A percentile compares a stretch with the other conserved stretches of the same genome.
Conservation (phyloP, 1,140 invertebrate species). For the Leptoteleia sp. region DNA sequence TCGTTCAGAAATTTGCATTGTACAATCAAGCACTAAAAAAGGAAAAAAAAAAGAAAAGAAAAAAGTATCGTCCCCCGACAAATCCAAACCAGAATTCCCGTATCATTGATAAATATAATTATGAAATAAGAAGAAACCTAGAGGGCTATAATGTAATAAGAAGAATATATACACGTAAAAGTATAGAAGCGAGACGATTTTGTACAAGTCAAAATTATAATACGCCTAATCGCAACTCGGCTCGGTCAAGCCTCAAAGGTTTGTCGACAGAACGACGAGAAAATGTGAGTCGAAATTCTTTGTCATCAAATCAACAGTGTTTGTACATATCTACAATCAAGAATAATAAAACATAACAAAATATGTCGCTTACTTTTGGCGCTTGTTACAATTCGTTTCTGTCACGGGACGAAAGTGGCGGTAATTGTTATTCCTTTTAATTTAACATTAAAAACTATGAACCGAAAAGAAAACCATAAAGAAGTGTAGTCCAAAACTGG, state of each 20-base stretch:
- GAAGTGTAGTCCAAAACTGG: slow-evolving; percentile 56
- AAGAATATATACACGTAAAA: slow-evolving; percentile 41
- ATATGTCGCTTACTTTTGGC: slow-evolving; percentile 33
- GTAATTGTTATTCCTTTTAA: slow-evolving; percentile 3
- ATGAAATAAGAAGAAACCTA: slow-evolving; percentile 14
- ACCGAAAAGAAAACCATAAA: slow-evolving; percentile 9
- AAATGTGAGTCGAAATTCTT: slow-evolving; percentile 37
- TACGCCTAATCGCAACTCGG: slow-evolving; percentile 23
- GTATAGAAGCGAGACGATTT: slow-evolving; percentile 25
- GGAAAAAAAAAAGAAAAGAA: slow-evolving; percentile 10
- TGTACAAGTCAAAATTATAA: slow-evolving; percentile 32
- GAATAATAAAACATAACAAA: slow-evolving; percentile 57
- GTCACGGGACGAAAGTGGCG: slow-evolving; percentile 22
- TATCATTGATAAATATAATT: slow-evolving; percentile 20
- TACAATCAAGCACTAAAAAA: slow-evolving; percentile 3
- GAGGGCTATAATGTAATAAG: slow-evolving; percentile 20
- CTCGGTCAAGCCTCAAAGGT: slow-evolving; percentile 21
- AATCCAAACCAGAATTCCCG: slow-evolving; percentile 15
- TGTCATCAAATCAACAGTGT: slow-evolving; percentile 43
- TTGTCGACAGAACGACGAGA: slow-evolving; percentile 29
- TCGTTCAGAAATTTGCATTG: slow-evolving; percentile 16
- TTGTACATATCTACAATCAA: slow-evolving; percentile 58
- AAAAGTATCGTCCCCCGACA: not conserved
- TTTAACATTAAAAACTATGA: slow-evolving; percentile 6
- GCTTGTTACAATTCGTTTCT: slow-evolving; percentile 28